A percentile compares a stretch with the other conserved stretches of the same genome.
Evolutionary conservation across 2,113 vertebrate species (phyloP).

Genomic region (Psittacula cyanocephala): DNA sequence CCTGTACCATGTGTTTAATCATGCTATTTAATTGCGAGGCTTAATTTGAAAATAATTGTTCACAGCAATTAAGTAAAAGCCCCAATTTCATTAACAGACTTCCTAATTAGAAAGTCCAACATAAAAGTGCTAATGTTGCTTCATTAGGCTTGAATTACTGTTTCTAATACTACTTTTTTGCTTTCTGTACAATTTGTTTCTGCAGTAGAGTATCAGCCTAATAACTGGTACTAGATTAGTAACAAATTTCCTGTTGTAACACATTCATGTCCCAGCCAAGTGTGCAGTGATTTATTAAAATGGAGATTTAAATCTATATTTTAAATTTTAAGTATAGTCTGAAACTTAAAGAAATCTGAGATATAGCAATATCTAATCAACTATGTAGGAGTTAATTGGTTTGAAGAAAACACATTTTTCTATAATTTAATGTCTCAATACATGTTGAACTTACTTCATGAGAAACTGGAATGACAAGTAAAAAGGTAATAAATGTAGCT

Average conservation of each 20-base stretch:
- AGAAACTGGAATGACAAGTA: background rate
- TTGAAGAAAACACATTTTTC: slow-evolving; percentile 35
- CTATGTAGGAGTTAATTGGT: slow-evolving; percentile 17
- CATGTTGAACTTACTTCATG: background rate
- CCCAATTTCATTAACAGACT: slow-evolving; percentile 80
- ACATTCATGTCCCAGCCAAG: background rate
- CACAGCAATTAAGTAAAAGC: slow-evolving; percentile 80
- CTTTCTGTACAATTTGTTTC: slow-evolving; percentile 56
- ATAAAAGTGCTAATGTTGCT: slow-evolving; percentile 78
- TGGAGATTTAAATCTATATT: slow-evolving; percentile 17
- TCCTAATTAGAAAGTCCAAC: slow-evolving; percentile 79
- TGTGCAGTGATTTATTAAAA: slow-evolving; percentile 21
- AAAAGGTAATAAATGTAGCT: background rate
- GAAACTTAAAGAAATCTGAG: slow-evolving; percentile 14
- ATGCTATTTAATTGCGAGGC: slow-evolving; percentile 73
- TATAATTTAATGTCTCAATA: slow-evolving; percentile 30
- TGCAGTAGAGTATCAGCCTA: slow-evolving; percentile 37
- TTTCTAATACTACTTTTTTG: slow-evolving; percentile 68
- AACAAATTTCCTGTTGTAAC: background rate
- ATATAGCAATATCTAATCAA: slow-evolving; percentile 28
- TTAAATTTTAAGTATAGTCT: slow-evolving; percentile 7
- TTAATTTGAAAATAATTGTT: slow-evolving; percentile 85
- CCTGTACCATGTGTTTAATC: slow-evolving; percentile 69
- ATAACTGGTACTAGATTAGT: slow-evolving; percentile 49
- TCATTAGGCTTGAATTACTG: slow-evolving; percentile 80